Conservation (phyloP, 2,113 vertebrate species). For the Sisor rabdophorus region DNA sequence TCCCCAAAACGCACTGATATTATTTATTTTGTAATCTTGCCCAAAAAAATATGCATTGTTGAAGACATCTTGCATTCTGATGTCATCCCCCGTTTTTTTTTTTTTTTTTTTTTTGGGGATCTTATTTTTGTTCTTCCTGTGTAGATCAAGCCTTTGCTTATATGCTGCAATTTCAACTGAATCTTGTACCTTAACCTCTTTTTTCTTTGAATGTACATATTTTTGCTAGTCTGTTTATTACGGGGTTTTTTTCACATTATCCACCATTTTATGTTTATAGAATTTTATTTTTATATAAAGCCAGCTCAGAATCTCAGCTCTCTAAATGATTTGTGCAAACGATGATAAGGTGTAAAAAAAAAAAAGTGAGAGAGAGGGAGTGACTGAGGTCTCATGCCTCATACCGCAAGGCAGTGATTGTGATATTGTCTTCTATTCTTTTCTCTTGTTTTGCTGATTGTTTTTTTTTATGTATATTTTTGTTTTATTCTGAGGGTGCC, state of each 20-base stretch:
- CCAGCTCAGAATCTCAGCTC: conserved; percentile 82
- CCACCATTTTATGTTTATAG: conserved; percentile 89
- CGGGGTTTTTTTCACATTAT: conserved; percentile 81
- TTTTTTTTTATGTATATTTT: conserved; percentile 43
- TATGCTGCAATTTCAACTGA: conserved; percentile 71
- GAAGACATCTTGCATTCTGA: too few species aligned
- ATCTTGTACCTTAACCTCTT: conserved; percentile 59
- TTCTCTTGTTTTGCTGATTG: conserved; percentile 11
- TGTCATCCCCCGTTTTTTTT: background rate
- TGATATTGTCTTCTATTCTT: conserved; percentile 68
- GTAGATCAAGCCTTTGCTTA: conserved; percentile 59
- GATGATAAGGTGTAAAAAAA: conserved; percentile 59
- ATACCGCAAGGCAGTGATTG: conserved; percentile 83
- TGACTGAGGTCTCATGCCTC: conserved; percentile 69
- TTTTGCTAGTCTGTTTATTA: conserved; percentile 74
- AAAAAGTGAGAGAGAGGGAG: conserved; percentile 33
- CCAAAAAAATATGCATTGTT: conserved; percentile 26
- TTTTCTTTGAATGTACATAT: conserved; percentile 78
- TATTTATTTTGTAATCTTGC: conserved; percentile 53
- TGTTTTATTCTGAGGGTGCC: conserved; percentile 74
- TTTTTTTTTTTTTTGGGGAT: conserved; percentile 36
- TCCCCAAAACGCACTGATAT: background rate
- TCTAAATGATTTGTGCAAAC: conserved; percentile 67
- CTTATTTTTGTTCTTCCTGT: conserved; percentile 30
- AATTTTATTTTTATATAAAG: conserved; percentile 90